Evolutionary conservation across 2,888 invertebrate species (phyloP), one percentile per base, ranked within the genome.

Genomic region (Oscheius sp.): DNA sequence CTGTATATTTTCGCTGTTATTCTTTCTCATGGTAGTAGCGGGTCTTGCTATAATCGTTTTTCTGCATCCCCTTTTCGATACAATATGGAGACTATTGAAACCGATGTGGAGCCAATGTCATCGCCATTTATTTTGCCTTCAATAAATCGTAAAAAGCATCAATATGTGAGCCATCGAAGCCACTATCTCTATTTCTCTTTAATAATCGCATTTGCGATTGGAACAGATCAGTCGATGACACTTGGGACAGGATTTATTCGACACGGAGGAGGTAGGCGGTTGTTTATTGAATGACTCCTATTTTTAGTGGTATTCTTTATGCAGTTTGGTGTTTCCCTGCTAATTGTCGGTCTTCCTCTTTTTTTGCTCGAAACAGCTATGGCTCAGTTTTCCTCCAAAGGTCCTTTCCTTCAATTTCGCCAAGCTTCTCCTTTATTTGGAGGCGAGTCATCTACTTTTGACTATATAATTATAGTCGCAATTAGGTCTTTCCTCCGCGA

Each of bases 341-440:
- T 43, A 7, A 2, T 63, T 21, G 25, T 63, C 27, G 63, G 45
- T 2, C 12, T 1, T 1, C 63, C 63, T 7, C 46, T 63, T 18
- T 25, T 63, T 6, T 23, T 63, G 41, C 45, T 63, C 43, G 63
- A 63, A 21, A 45, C 25, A 3, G 18, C 45, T 7, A 18, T 45
- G 2, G 43, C 43, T 5, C 63, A 43, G 25, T 63, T 63, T 23
- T 45, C 23, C 25, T 63, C 63, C 12, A 25, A 2, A 16, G 63
- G 43, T 2, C 13, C 45, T 9, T 63, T 43, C 43, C 63, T 45
- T 25, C 63, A 45, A 25, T 41, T 63, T 35, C 43, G 63, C 43
- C n/a, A 45, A 2, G 63, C 63, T 7, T 23, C 43, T 18, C 63
- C 63, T 18, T 13, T 63, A 13, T 45, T 63, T 7, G 43, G 63